A percentile compares a stretch with the other conserved stretches of the same genome.
phyloP scores from a whole-genome alignment of 2,113 vertebrate species.

The Cyanoderma ruficeps region DNA sequence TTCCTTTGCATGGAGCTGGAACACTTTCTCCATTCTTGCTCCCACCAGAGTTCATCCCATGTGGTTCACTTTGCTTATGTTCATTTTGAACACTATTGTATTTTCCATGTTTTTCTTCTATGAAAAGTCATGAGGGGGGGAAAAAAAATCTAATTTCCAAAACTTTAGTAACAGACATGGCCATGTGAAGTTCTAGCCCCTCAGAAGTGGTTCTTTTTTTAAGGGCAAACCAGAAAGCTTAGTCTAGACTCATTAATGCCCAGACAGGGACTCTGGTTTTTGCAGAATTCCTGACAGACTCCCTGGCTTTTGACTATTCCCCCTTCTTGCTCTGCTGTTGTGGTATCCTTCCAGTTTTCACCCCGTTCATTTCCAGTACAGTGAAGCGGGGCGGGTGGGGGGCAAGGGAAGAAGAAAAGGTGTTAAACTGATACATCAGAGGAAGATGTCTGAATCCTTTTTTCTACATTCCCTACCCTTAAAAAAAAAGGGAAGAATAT shows the following conservation, averaged over 20 bases:
- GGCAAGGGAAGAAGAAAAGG: accelerated
- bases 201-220: not conserved
- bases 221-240: not conserved
- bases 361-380: not conserved
- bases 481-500: not conserved
- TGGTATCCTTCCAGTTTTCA: not conserved
- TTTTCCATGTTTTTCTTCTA: not conserved
- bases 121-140: not conserved
- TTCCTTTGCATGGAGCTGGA: not conserved
- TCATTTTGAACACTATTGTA: not conserved
- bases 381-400: accelerated
- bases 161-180: not conserved
- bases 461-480: not conserved
- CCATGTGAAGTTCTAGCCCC: not conserved
- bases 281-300: not conserved
- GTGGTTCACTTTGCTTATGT: not conserved
- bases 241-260: not conserved
- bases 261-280: not conserved
- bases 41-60: not conserved
- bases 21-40: not conserved
- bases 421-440: not conserved
- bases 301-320: not conserved
- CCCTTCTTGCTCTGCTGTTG: not conserved
- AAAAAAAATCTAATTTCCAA: not conserved
- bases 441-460: not conserved